Base-by-base conservation (phyloP, 1,140 invertebrate genomes). In the Parasteatoda tepidariorum region DNA sequence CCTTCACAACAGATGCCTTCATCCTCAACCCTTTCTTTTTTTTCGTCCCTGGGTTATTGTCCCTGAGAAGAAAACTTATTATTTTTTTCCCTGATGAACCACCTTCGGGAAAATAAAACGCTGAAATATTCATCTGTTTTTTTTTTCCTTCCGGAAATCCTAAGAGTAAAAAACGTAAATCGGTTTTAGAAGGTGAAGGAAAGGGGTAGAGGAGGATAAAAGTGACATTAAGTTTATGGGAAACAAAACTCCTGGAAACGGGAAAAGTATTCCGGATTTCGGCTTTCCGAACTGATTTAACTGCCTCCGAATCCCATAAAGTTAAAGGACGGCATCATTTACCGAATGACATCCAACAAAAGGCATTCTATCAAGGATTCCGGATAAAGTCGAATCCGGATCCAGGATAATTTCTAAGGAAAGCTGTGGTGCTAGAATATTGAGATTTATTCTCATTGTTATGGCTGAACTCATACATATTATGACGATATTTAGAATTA, bases 211-310 rank as follows among this genome's bases (percentile, higher is more conserved):
- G 38, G 38, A 18, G 68, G 71, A 59, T 74, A 54, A 74, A 74
- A 74, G 71, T 74, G 55, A 74, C 71, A 74, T 74, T 74, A 74
- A 74, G 71, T 74, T 74, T 74, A 74, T 74, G 71, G 71, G 71
- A 61, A 74, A 74, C 71, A 74, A 74, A 74, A 74, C 71, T 61
- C 71, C 54, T 55, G 68, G 68, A 71, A 71, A 71, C 66, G 71
- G 55, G 71, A 74, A 74, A 74, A 61, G 57, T 74, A 74, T 48
- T 55, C 57, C 55, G 28, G 55, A 59, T 48, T 48, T 57, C 33
- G 55, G 71, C 31, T 38, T 48, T 55, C 55, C 28, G 24, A 38
- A 74, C 54, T 74, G 68, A 71, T 71, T 71, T 71, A 71, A 71
- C 68, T 71, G 68, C 68, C 68, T 71, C 26, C 41, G 68, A 33